Evolutionary conservation across 35 echinoderm and acorn worm species (phyloP), one percentile per base, ranked within the genome.

Genomic region (Diadema setosum): DNA sequence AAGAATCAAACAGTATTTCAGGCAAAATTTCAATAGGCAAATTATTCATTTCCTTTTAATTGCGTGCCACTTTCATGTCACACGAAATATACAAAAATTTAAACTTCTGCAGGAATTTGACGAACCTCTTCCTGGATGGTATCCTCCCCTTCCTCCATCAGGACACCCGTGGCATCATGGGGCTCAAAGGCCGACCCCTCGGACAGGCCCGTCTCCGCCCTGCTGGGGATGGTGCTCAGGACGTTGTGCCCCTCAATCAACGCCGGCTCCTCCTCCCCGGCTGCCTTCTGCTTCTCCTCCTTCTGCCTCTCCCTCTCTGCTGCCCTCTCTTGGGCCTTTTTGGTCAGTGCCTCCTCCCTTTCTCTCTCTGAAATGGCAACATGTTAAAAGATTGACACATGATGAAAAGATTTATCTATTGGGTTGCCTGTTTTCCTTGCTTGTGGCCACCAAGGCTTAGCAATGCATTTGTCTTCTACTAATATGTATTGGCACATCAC

Each of bases 281-380:
- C 73, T 25, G 73, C 36, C 5, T 44, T 5, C 73, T 44, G 21
- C 30, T 78, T 78, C 36, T 78, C 73, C 29, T 78, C 73, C 37
- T 78, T 78, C 73, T 44, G 73, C 39, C 44, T 78, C 44, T 78
- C 37, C 73, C 73, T 78, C 35, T 78, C 40, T 78, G 73, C 73
- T 78, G 73, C 73, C 73, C 73, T 78, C 73, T 78, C 73, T 78
- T 78, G 73, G 40, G 73, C 73, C 44, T 32, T 78, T 78, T 41
- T 78, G 73, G 35, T 78, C 73, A 78, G 35, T 11, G 39, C 34
- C 73, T 78, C 73, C 37, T 78, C 73, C 73, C 44, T 78, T 34
- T 78, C 73, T 44, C 37, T 78, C 29, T 18, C 73, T 78, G 37
- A 7, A 78, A 5, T 33, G 63, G 27, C n/a, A n/a, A n/a, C n/a